Base-by-base conservation (phyloP, 1,140 invertebrate species). In the Brachionus manjavacas region DNA sequence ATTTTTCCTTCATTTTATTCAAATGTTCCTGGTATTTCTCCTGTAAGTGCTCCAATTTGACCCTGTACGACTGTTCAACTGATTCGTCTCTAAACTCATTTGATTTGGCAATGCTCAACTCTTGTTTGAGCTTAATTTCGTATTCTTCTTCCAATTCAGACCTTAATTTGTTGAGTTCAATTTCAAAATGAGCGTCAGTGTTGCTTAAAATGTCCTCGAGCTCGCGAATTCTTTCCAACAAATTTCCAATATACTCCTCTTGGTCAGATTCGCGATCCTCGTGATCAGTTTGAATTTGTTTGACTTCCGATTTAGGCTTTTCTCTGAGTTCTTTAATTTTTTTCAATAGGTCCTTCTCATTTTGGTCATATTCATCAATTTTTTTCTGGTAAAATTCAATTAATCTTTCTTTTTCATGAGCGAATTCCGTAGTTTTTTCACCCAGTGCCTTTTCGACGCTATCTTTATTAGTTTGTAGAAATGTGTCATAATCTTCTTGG, bases 181-280 rank as follows among this genome's bases (percentile, higher is more conserved):
- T 64, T 46, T 81, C 79, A 81, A 81, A 81, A 81, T 81, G 79
- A 64, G 49, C 79, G 20, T 81, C 79, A 20, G 79, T 64, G 3
- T 81, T 35, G 20, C 79, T 81, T 14, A 81, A 43, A 14, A 68
- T 81, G 8, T 81, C 79, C 25, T 81, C 79, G 8, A 81, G 52
- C 39, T 41, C 39, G 8, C 43, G 41, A 25, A 76, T 76, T 49
- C 25, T 76, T 9, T 76, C 72, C 23, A 46, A 11, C 14, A 76
- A 49, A 76, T 46, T 76, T 3, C 25, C 43, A 14, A 76, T 76
- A 4, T 76, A 76, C 14, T 76, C 72, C 6, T 68, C 79, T 64
- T 68, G 79, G 3, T 81, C 55, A 4, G 11, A 9, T 25, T 46
- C 16, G 14, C 6, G 25, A 6, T 46, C 74, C 14, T 28, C 31